A percentile compares a stretch with the other conserved stretches of the same genome.
These are phyloP conservation scores for Salminus brasiliensis DNA, from an alignment of 2,113 vertebrate genomes.

Conservation along the genomic window DNA sequence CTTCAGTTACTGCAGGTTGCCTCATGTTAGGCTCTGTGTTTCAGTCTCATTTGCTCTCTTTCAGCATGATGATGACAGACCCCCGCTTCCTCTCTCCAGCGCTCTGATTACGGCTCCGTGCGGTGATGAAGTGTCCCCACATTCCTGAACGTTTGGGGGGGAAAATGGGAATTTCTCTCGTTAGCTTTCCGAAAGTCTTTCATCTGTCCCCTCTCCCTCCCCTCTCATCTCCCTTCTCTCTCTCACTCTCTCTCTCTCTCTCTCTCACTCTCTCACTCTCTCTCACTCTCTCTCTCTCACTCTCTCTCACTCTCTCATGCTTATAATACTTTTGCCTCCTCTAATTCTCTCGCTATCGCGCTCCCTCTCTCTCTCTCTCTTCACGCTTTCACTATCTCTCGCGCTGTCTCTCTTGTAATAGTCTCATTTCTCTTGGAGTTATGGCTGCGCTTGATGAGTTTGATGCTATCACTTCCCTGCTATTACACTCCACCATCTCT, in stretches of 20 bases:
- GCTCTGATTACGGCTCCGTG: too few relatives aligned
- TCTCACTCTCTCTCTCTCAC: too few relatives aligned
- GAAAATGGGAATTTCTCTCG: not conserved
- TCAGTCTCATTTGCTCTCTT: too few relatives aligned
- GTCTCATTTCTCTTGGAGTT: not conserved
- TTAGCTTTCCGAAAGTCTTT: not conserved
- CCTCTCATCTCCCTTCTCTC: not conserved
- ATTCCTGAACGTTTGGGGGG: not conserved
- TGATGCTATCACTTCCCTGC: constrained; percentile 8
- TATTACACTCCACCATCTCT: constrained; percentile 12
- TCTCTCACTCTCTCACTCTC: too few relatives aligned
- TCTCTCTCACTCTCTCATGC: not conserved
- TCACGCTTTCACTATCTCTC: not conserved
- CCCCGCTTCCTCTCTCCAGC: too few relatives aligned
- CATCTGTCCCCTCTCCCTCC: not conserved
- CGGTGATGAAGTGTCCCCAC: too few relatives aligned
- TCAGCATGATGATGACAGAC: too few relatives aligned
- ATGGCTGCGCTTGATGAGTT: constrained; percentile 3
- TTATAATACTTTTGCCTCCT: not conserved
- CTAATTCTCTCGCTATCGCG: not conserved
- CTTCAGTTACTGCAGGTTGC: not conserved
- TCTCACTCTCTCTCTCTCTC: too few relatives aligned
- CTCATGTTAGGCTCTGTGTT: not conserved
- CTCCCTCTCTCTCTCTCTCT: not conserved
- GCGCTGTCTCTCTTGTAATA: not conserved